Percentiles rank a stretch among this genome's conserved stretches.
Conservation (phyloP, 2,113 vertebrate species). For the Nothoprocta perdicaria region DNA sequence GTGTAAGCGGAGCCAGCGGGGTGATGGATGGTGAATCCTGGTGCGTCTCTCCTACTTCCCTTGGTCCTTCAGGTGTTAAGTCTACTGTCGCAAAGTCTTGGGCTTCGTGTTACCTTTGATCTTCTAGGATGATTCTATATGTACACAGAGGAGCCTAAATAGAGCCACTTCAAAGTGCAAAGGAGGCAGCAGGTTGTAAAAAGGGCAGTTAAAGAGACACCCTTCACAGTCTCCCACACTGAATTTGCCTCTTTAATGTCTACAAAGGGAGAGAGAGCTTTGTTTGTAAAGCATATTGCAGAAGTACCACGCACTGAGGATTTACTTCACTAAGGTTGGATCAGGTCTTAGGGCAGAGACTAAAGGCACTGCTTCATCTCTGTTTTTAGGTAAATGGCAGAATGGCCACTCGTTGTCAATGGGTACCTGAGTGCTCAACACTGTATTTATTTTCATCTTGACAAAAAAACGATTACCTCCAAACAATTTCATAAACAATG, state of each 20-base stretch:
- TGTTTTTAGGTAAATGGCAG: background rate
- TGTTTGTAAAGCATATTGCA: background rate
- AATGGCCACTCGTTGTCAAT: background rate
- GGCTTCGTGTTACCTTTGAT: background rate
- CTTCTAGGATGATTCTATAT: background rate
- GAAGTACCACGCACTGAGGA: background rate
- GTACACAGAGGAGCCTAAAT: background rate
- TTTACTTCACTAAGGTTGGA: background rate
- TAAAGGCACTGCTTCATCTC: background rate
- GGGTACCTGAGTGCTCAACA: background rate
- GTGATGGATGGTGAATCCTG: background rate
- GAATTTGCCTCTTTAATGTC: background rate
- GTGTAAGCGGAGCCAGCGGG: background rate
- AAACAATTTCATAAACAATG: background rate
- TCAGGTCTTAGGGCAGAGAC: background rate
- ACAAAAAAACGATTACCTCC: background rate
- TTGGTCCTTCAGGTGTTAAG: background rate
- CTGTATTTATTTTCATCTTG: background rate
- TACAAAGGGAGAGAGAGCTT: background rate
- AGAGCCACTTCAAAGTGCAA: background rate
- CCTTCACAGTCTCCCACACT: background rate
- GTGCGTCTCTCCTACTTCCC: background rate
- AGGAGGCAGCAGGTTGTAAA: background rate
- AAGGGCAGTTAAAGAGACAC: background rate
- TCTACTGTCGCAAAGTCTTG: background rate